Evolutionary conservation across 2,797 vertebrate species (phyloP).

Genomic region (Xenopus petersii): DNA sequence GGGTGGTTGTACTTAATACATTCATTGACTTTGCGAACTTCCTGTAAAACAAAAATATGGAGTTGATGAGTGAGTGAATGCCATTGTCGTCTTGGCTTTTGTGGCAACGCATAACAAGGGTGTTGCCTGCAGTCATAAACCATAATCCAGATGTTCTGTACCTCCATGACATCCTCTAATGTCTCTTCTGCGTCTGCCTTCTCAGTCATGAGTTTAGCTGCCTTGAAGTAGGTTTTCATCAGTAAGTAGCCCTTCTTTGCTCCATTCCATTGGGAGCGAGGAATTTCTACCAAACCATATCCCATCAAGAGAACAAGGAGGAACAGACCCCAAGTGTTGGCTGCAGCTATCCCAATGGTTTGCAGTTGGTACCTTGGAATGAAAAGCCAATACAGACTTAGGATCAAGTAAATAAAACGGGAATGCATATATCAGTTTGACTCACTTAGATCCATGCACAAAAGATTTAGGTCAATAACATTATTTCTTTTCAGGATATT

Average conservation of each 20-base stretch:
- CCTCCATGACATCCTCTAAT: constrained; percentile 96
- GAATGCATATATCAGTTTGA: too few relatives aligned
- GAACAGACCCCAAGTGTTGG: constrained; percentile 96
- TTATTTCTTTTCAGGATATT: too few relatives aligned
- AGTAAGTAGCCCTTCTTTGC: constrained; percentile 84
- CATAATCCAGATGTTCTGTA: constrained; percentile 44
- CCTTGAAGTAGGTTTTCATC: constrained; percentile 95
- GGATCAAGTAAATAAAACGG: too few relatives aligned
- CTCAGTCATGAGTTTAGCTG: constrained; percentile 93
- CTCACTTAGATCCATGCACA: too few relatives aligned
- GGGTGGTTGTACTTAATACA: constrained; percentile 95
- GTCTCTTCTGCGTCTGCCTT: constrained; percentile 95
- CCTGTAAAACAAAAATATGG: constrained; percentile 64
- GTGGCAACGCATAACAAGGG: too few relatives aligned
- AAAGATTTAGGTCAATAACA: too few relatives aligned
- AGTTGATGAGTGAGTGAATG: background rate
- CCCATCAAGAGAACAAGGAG: constrained; percentile 90
- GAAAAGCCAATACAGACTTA: background rate
- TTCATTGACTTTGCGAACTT: constrained; percentile 93
- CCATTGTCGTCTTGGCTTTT: too few relatives aligned
- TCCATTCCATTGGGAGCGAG: constrained; percentile 91
- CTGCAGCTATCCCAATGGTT: constrained; percentile 94
- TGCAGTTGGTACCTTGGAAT: constrained; percentile 84
- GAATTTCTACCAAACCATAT: constrained; percentile 94
- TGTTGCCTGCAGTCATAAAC: too few relatives aligned